These are phyloP conservation scores for Myrmophylax atrothorax DNA, from an alignment of 2,113 vertebrate genomes.

Conservation along the genomic window DNA sequence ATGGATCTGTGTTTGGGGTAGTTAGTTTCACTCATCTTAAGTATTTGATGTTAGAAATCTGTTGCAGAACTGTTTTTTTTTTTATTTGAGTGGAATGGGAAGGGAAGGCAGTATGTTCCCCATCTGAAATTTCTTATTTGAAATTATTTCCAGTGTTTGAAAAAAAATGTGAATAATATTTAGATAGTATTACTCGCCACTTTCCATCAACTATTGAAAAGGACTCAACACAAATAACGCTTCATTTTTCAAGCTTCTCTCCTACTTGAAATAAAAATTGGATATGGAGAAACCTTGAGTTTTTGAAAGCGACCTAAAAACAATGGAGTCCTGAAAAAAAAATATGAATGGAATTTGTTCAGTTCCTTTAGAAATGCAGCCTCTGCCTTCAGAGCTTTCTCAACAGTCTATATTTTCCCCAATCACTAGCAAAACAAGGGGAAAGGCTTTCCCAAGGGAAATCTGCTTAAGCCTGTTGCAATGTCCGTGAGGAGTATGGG, in stretches of 20 bases:
- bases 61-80: neutral
- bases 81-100: neutral
- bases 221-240: neutral
- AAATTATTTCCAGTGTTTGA: neutral
- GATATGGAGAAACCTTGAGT: neutral
- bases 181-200: neutral
- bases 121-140: neutral
- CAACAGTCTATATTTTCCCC: conserved; percentile 4
- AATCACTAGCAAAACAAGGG: conserved; percentile 26
- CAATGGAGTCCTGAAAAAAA: neutral
- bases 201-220: neutral
- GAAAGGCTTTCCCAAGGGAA: conserved; percentile 65
- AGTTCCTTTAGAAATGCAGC: neutral
- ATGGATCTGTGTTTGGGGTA: neutral
- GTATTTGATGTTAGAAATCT: neutral
- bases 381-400: neutral
- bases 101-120: rapidly evolving
- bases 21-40: neutral
- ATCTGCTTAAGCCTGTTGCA: conserved; percentile 48
- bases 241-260: neutral
- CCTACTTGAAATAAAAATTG: neutral
- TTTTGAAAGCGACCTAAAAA: neutral
- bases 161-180: neutral
- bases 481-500: conserved; percentile 44
- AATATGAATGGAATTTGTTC: neutral